These are phyloP conservation scores for Anguilla rostrata DNA, from an alignment of 2,113 vertebrate genomes.

Conservation along the genomic window DNA sequence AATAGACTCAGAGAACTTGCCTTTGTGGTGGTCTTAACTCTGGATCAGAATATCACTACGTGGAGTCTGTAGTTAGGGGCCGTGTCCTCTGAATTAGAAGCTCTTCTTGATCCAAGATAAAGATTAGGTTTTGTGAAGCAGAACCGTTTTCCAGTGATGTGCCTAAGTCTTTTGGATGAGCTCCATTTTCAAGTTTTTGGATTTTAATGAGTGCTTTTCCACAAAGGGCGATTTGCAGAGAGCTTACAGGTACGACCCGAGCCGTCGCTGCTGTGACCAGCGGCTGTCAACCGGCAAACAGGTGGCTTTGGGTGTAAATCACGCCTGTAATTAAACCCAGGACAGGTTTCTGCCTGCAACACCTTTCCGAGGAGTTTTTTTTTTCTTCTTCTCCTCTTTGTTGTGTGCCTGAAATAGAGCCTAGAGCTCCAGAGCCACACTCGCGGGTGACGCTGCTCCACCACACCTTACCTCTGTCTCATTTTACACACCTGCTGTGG, in stretches of 20 bases:
- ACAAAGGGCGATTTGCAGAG: slow-evolving; percentile 53
- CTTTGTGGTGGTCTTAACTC: slow-evolving; percentile 55
- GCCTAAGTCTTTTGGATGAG: slow-evolving; percentile 61
- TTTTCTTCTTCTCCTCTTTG: slow-evolving; percentile 51
- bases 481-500: not conserved
- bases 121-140: slow-evolving; percentile 57
- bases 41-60: slow-evolving; percentile 66
- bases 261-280: slow-evolving; percentile 75
- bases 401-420: slow-evolving; percentile 40
- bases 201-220: slow-evolving; percentile 53
- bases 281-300: slow-evolving; percentile 73
- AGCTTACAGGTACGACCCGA: slow-evolving; percentile 59
- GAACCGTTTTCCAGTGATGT: slow-evolving; percentile 63
- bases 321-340: slow-evolving; percentile 77
- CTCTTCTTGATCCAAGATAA: slow-evolving; percentile 67
- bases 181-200: slow-evolving; percentile 66
- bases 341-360: slow-evolving; percentile 79
- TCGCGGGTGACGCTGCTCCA: not conserved
- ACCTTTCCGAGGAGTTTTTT: slow-evolving; percentile 59
- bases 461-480: slow-evolving; percentile 10
- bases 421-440: slow-evolving; percentile 26
- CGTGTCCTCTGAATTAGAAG: slow-evolving; percentile 68
- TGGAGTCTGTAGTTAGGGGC: slow-evolving; percentile 56
- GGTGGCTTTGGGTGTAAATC: slow-evolving; percentile 62
- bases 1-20: slow-evolving; percentile 18